Evolutionary conservation across 2,797 vertebrate species (phyloP), one percentile per base, ranked within the genome.

Genomic region (Naso thynnoides): DNA sequence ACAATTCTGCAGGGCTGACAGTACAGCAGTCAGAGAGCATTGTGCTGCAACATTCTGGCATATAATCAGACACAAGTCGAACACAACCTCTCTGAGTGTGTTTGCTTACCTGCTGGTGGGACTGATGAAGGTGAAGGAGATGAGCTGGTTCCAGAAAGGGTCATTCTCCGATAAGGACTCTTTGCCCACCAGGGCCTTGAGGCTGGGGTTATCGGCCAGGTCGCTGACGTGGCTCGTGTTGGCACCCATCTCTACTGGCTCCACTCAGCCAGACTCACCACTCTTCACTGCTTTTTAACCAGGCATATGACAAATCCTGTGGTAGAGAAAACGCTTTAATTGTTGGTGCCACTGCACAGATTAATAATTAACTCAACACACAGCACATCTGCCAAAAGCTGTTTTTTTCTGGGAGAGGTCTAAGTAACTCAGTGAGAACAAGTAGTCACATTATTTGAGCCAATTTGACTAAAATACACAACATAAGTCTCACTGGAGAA

Each of bases 121-220:
- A 79, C 97, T 95, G 55, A 96, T 95, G 79, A 99, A 98, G 56
- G 96, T 98, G 81, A 99, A 99, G 0, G 98, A 99, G 76, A 99
- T 96, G 71, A 99, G 96, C 88, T 99, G 98, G 89, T 99, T 99
- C 98, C 98, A 99, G 92, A 99, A 99, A 0, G 98, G 98, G 76
- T 99, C 98, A 63, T 99, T 99, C 89, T 97, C 96, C 0, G 97
- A 98, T 84, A 99, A 94, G 29, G 96, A 87, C 63, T 97, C 96
- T 0, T 95, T 91, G 75, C 97, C 97, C 8, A 98, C 95, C 50
- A 99, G 88, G 71, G 94, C 94, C 69, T 95, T 94, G 33, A 99
- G 93, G 88, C 95, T 98, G 36, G 96, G 93, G 24, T 98, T 99
- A 71, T 96, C 94, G 0, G 96, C 95, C 85, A 99, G 96, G 78